Percentiles rank a stretch among this genome's conserved stretches.
Conservation (phyloP, 92 coral and sea anemone genomes). For the Palythoa grandis region DNA sequence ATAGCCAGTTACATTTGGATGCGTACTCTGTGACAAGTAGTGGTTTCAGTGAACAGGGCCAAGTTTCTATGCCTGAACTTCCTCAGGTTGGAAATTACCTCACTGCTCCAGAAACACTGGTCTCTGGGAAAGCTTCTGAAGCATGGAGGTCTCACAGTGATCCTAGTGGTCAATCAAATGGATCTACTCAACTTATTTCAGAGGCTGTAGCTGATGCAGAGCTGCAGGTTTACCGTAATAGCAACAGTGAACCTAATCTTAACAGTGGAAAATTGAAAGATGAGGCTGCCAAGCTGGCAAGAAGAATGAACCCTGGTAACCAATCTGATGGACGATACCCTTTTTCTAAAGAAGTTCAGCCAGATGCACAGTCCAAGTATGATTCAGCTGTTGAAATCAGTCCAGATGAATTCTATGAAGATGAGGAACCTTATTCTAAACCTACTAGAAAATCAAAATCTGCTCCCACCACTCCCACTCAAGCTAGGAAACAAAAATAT, state of each 20-base stretch:
- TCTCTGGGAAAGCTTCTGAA: constrained; percentile 56
- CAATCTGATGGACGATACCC: constrained; percentile 63
- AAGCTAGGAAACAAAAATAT: constrained; percentile 59
- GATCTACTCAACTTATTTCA: constrained; percentile 69
- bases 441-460: constrained; percentile 65
- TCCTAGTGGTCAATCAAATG: constrained; percentile 83
- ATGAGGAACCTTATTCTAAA: constrained; percentile 51
- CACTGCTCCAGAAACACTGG: constrained; percentile 46
- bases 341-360: constrained; percentile 11
- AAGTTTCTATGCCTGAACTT: constrained; percentile 82
- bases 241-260: constrained; percentile 94
- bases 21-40: constrained; percentile 82
- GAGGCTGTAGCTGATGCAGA: constrained; percentile 92
- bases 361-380: constrained; percentile 33
- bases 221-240: constrained; percentile 75
- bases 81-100: constrained; percentile 66
- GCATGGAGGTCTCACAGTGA: constrained; percentile 96
- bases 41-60: constrained; percentile 91
- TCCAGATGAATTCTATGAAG: constrained; percentile 73
- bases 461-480: constrained; percentile 64
- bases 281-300: constrained; percentile 85
- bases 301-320: constrained; percentile 67
- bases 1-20: constrained; percentile 82
- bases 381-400: constrained; percentile 63
- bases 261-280: constrained; percentile 81